These are phyloP conservation scores for Myripristis jacobus DNA, from an alignment of 2,797 vertebrate species.

Conservation along the genomic window DNA sequence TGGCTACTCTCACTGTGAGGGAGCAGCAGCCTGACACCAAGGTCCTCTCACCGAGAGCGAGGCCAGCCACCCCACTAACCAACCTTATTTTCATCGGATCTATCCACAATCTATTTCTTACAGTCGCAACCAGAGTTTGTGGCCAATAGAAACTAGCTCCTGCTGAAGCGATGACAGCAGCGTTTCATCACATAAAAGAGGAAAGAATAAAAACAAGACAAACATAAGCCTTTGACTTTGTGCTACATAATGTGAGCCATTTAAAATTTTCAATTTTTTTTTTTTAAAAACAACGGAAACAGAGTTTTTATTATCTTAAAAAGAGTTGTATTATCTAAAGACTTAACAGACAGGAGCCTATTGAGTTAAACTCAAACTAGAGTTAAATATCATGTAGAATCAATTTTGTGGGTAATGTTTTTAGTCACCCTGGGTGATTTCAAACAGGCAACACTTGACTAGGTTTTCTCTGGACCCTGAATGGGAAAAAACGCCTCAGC, in stretches of 20 bases:
- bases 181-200: neutral
- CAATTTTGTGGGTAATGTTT: constrained; percentile 53
- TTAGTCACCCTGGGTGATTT: constrained; percentile 58
- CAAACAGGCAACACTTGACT: constrained; percentile 48
- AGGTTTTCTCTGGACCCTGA: constrained; percentile 45
- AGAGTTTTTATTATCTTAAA: neutral
- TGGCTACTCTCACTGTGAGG: constrained; percentile 10
- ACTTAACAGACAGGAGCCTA: neutral
- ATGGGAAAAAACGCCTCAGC: constrained; percentile 50
- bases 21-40: neutral
- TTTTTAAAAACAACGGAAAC: neutral
- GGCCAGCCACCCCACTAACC: neutral
- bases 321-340: too few relatives aligned
- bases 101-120: too few relatives aligned
- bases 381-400: constrained; percentile 33
- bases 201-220: too few relatives aligned
- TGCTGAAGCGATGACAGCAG: neutral
- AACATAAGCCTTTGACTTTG: neutral
- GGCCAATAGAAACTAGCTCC: neutral
- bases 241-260: neutral
- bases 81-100: neutral
- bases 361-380: constrained; percentile 26
- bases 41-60: constrained; percentile 10
- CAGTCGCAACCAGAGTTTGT: too few relatives aligned
- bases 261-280: neutral